Conservation (phyloP, 1,140 invertebrate species). For the Neodiprion lecontei region DNA sequence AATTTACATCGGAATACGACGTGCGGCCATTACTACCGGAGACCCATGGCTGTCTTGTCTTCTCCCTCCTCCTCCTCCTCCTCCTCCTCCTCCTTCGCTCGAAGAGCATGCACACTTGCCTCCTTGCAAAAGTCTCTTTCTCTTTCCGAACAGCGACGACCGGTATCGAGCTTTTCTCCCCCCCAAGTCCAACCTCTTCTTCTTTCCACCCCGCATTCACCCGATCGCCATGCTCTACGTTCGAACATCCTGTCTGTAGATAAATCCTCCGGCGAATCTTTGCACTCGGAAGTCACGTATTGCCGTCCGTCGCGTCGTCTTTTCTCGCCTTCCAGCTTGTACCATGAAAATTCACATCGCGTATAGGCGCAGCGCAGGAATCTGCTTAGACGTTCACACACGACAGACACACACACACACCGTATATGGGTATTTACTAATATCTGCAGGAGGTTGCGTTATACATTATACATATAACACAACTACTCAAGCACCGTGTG, state of each 20-base stretch:
- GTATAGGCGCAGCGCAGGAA: background rate
- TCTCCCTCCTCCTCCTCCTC: too few relatives aligned
- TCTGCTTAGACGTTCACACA: background rate
- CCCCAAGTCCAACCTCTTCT: background rate
- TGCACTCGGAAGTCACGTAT: background rate
- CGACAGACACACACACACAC: too few relatives aligned
- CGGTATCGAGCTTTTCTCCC: background rate
- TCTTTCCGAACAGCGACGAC: too few relatives aligned
- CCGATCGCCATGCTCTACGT: too few relatives aligned
- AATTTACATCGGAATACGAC: background rate
- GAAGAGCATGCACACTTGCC: too few relatives aligned
- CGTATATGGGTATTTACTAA: too few relatives aligned
- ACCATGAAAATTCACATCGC: background rate
- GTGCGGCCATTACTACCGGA: background rate
- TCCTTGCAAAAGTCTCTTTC: too few relatives aligned
- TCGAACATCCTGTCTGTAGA: background rate
- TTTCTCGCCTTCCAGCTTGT: background rate
- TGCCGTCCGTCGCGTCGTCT: background rate
- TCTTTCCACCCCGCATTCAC: background rate
- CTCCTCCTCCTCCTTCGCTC: too few relatives aligned
- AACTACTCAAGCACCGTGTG: too few relatives aligned
- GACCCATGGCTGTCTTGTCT: too few relatives aligned
- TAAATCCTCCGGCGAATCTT: background rate
- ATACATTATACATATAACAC: too few relatives aligned
- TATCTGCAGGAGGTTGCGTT: too few relatives aligned